Evolutionary conservation across 2,888 invertebrate species (phyloP).

Genomic region (Sinotaia quadrata): DNA sequence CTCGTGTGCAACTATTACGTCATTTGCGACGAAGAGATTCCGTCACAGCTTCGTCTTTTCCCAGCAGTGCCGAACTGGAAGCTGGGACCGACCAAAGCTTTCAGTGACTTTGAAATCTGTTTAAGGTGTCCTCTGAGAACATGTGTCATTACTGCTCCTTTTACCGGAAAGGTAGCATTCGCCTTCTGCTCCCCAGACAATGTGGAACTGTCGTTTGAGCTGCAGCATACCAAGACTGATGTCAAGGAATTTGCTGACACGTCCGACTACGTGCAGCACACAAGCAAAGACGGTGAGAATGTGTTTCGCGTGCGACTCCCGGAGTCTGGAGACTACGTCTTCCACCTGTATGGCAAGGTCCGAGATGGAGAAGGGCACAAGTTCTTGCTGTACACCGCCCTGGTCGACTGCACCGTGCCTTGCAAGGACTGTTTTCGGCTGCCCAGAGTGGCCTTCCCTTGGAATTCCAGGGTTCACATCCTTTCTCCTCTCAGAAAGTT

Average conservation of each 20-base stretch:
- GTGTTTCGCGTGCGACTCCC: conserved; percentile 18
- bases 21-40: conserved; percentile 10
- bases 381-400: conserved; percentile 23
- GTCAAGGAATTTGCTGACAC: not conserved
- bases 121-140: conserved; percentile 14
- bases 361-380: conserved; percentile 19
- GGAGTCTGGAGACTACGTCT: conserved; percentile 16
- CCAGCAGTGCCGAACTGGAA: conserved; percentile 7
- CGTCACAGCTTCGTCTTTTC: not conserved
- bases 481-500: conserved; percentile 18
- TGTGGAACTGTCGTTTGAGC: conserved; percentile 18
- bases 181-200: conserved; percentile 4
- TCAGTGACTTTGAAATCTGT: conserved; percentile 11
- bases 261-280: conserved; percentile 19
- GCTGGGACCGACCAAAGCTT: conserved; percentile 20
- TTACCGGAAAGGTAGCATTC: conserved; percentile 20
- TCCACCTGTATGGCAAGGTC: conserved; percentile 22
- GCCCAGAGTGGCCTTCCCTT: conserved; percentile 14
- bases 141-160: conserved; percentile 10
- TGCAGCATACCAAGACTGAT: not conserved
- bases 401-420: conserved; percentile 23
- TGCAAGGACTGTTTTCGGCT: conserved; percentile 21
- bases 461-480: conserved; percentile 14
- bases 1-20: conserved; percentile 25
- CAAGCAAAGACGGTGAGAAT: conserved; percentile 1